Percentiles rank a stretch among this genome's conserved stretches.
phyloP scores from a whole-genome alignment of 2,888 invertebrate genomes.

The Tenthredo notha region DNA sequence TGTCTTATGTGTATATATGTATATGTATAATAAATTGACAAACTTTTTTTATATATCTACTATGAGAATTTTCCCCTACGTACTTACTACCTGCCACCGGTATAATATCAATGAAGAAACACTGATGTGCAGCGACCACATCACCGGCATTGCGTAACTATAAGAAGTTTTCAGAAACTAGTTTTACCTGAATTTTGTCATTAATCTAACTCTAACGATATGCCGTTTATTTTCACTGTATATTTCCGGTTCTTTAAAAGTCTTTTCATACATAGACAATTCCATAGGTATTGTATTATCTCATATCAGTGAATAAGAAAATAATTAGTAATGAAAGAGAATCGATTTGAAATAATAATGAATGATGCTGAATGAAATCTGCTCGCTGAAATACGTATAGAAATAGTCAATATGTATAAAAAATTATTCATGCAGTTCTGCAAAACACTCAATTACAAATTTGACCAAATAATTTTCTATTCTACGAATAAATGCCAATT shows the following conservation, averaged over 20 bases:
- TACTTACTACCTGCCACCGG: neutral
- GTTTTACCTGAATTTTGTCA: conserved; percentile 29
- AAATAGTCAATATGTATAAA: neutral
- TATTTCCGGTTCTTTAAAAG: conserved; percentile 33
- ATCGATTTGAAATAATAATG: neutral
- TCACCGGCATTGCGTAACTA: conserved; percentile 47
- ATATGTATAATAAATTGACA: conserved; percentile 29
- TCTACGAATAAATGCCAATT: neutral
- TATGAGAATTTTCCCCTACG: conserved; percentile 31
- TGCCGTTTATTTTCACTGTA: neutral
- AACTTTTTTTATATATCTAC: conserved; percentile 6
- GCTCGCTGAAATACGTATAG: neutral
- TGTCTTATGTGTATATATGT: neutral
- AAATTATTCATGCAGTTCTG: neutral
- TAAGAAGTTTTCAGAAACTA: conserved; percentile 20
- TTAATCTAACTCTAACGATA: conserved; percentile 16
- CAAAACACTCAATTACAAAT: neutral
- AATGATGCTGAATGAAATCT: neutral
- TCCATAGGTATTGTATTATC: neutral
- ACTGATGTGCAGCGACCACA: conserved; percentile 47
- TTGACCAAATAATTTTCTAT: neutral
- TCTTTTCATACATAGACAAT: neutral
- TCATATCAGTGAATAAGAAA: neutral
- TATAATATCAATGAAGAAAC: conserved; percentile 45
- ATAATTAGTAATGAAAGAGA: neutral